Conservation (phyloP, 2,888 invertebrate genomes). For the Cantharis nigra region DNA sequence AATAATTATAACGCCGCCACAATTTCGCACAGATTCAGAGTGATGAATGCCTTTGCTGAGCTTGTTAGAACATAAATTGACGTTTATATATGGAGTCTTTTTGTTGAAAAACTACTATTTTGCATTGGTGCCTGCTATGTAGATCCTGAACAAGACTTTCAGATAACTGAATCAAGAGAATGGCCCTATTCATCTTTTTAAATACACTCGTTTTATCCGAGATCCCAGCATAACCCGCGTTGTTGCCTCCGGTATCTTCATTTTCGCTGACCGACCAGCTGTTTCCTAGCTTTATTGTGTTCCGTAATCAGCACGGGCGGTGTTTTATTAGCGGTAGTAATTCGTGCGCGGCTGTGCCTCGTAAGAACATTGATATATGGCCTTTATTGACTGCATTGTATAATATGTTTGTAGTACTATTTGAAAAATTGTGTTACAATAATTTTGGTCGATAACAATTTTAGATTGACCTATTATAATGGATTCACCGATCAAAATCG, state of each 20-base stretch:
- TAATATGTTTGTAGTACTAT: slow-evolving; percentile 40
- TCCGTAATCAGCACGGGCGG: slow-evolving; percentile 52
- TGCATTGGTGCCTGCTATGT: slow-evolving; percentile 48
- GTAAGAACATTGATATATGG: slow-evolving; percentile 50
- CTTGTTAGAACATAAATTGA: slow-evolving; percentile 10
- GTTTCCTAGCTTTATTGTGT: slow-evolving; percentile 48
- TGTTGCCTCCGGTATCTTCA: slow-evolving; percentile 33
- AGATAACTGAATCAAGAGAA: slow-evolving; percentile 72
- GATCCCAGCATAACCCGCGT: slow-evolving; percentile 18
- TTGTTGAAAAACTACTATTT: slow-evolving; percentile 7
- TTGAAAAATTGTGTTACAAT: slow-evolving; percentile 12
- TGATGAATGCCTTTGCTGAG: slow-evolving; percentile 13
- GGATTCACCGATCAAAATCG: not conserved
- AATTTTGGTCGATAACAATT: slow-evolving; percentile 40
- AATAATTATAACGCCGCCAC: slow-evolving; percentile 16
- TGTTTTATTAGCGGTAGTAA: slow-evolving; percentile 51
- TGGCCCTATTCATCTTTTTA: slow-evolving; percentile 69
- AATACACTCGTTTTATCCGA: slow-evolving; percentile 48
- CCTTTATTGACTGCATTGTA: slow-evolving; percentile 52
- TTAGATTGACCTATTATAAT: slow-evolving; percentile 1
- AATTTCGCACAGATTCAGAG: slow-evolving; percentile 15
- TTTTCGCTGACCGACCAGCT: slow-evolving; percentile 38
- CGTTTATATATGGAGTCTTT: slow-evolving; percentile 10
- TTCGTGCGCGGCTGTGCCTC: slow-evolving; percentile 49
- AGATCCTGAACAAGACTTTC: slow-evolving; percentile 55